Conservation (phyloP, 2,888 invertebrate species). For the Callyntrura sp. region DNA sequence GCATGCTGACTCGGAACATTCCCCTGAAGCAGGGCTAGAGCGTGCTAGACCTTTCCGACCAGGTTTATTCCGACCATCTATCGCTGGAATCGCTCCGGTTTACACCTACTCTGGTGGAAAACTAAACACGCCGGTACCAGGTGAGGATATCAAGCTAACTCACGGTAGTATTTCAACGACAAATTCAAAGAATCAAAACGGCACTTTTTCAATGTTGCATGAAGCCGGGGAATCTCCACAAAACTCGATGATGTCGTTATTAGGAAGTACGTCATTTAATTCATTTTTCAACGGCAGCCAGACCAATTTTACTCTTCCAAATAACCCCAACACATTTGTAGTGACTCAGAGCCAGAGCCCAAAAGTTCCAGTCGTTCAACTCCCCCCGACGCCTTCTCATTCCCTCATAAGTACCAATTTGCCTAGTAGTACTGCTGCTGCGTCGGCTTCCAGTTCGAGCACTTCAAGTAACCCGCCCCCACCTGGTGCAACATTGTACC, state of each 20-base stretch:
- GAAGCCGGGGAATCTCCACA: neutral
- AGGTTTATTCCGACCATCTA: conserved; percentile 36
- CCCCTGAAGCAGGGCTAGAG: neutral
- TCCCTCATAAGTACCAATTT: no score
- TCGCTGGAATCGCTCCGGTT: conserved; percentile 38
- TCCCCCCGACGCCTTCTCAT: neutral
- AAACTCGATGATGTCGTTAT: conserved; percentile 17
- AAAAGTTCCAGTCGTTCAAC: conserved; percentile 1
- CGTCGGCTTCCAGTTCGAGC: neutral
- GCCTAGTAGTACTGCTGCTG: no score
- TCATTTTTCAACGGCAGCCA: conserved; percentile 48
- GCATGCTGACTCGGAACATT: neutral
- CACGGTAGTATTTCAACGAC: conserved; percentile 46
- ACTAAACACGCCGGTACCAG: conserved; percentile 46
- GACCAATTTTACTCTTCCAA: neutral
- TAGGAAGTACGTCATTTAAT: conserved; percentile 40
- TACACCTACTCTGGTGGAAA: conserved; percentile 66
- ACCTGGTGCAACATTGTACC: neutral
- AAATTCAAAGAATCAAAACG: conserved; percentile 48
- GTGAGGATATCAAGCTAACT: conserved; percentile 33
- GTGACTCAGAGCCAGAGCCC: conserved; percentile 4
- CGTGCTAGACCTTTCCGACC: conserved; percentile 53
- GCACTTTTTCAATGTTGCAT: conserved; percentile 5
- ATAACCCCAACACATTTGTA: neutral
- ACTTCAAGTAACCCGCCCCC: neutral